phyloP scores from a whole-genome alignment of 2,113 vertebrate genomes.

The Pygoscelis adeliae region DNA sequence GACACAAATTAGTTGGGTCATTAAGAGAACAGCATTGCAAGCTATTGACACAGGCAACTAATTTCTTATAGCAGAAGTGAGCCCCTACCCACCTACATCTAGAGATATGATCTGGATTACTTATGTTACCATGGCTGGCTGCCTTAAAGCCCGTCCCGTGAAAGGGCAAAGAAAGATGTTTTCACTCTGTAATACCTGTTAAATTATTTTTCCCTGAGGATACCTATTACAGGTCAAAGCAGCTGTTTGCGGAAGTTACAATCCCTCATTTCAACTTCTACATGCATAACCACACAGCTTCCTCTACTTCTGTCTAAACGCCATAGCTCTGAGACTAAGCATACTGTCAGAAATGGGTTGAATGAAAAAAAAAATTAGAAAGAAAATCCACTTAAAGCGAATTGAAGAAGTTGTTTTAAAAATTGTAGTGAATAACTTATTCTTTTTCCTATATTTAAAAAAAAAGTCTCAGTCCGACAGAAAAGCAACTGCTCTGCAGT shows the following conservation, averaged over 20 bases:
- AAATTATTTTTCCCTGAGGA: background rate
- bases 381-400: background rate
- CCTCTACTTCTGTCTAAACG: background rate
- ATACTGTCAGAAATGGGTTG: rapidly evolving
- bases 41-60: background rate
- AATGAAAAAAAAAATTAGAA: background rate
- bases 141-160: background rate
- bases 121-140: background rate
- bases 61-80: background rate
- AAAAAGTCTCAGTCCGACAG: background rate
- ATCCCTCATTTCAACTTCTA: background rate
- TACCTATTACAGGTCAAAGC: background rate
- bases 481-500: background rate
- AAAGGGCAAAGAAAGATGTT: background rate
- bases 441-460: background rate
- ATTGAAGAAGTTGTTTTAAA: background rate
- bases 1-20: background rate
- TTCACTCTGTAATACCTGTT: background rate
- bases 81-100: background rate
- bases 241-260: background rate
- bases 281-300: background rate
- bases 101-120: background rate
- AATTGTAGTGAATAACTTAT: background rate
- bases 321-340: rapidly evolving
- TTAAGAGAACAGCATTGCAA: background rate